phyloP scores from a whole-genome alignment of 2,888 invertebrate genomes.

The Holacanthella duospinosa region DNA sequence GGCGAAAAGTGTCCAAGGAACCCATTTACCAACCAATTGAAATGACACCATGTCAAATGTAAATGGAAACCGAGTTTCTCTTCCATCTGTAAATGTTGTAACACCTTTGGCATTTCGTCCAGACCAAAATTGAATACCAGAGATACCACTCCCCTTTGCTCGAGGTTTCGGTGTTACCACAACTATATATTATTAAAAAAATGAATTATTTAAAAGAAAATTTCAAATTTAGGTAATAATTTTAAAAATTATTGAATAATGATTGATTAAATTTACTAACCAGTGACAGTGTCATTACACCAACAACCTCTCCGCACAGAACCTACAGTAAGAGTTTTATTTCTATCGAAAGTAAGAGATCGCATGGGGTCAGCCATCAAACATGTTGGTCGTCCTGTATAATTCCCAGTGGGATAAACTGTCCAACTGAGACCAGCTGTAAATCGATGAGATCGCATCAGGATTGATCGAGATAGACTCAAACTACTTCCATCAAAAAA shows the following conservation, averaged over 20 bases:
- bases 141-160: neutral
- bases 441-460: neutral
- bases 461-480: neutral
- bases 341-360: neutral
- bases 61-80: neutral
- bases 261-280: neutral
- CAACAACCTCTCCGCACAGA: constrained; percentile 1
- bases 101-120: neutral
- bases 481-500: neutral
- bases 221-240: too few relatives aligned
- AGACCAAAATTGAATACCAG: neutral
- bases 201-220: neutral
- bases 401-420: neutral
- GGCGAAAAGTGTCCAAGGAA: neutral
- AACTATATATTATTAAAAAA: neutral
- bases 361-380: neutral
- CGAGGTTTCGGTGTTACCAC: neutral
- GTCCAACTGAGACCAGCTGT: neutral
- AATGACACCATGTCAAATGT: neutral
- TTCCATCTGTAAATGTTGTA: neutral
- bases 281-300: constrained; percentile 2
- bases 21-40: neutral
- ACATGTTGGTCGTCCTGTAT: neutral
- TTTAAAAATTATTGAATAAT: neutral
- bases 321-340: neutral